A percentile compares a stretch with the other conserved stretches of the same genome.
Evolutionary conservation across 2,888 invertebrate genomes (phyloP).

Genomic region (Tridacna gigas): DNA sequence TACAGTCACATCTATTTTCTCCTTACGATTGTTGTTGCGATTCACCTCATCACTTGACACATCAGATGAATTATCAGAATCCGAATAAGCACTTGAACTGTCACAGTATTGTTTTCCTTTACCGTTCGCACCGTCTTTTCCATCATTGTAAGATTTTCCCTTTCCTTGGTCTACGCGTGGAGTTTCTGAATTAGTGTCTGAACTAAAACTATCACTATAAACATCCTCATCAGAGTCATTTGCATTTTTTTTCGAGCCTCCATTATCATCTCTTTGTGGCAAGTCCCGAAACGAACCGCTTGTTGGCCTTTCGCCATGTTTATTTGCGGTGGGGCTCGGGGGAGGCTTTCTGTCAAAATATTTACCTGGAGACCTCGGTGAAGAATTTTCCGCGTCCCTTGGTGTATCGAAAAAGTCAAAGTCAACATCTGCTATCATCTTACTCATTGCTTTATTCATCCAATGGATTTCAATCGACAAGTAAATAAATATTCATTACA

Average conservation of each 20-base stretch:
- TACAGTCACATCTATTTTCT: conserved; percentile 46
- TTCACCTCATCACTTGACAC: conserved; percentile 47
- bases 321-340: conserved; percentile 9
- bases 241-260: neutral
- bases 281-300: neutral
- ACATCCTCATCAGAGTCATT: neutral
- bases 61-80: conserved; percentile 62
- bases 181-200: conserved; percentile 52
- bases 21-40: conserved; percentile 22
- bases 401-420: conserved; percentile 77
- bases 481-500: too few relatives aligned
- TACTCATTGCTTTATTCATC: neutral
- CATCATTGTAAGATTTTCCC: neutral
- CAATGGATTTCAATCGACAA: too few relatives aligned
- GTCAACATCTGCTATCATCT: conserved; percentile 65
- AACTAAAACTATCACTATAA: conserved; percentile 23
- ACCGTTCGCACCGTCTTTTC: neutral
- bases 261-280: neutral
- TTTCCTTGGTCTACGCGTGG: conserved; percentile 21
- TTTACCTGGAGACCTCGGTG: conserved; percentile 25
- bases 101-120: conserved; percentile 35
- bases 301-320: conserved; percentile 45
- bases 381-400: conserved; percentile 47
- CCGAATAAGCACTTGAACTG: conserved; percentile 73
- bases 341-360: conserved; percentile 38